Evolutionary conservation across 1,140 invertebrate genomes (phyloP).

Genomic region (Patella vulgata): DNA sequence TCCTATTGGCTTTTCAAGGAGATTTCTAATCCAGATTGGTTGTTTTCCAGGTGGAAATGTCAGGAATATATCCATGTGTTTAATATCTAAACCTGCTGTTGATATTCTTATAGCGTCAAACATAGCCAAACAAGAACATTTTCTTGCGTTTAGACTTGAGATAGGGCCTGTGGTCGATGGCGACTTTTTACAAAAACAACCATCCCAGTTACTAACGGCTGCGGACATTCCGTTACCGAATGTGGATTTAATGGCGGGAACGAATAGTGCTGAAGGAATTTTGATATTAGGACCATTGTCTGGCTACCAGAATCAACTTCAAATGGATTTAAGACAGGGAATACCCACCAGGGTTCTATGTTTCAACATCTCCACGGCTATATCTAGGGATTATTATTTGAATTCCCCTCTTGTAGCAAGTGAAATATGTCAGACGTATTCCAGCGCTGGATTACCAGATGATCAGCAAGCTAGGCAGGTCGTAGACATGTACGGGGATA

Average conservation of each 20-base stretch:
- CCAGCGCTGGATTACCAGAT: not conserved
- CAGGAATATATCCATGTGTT: not conserved
- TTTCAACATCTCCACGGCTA: constrained; percentile 12
- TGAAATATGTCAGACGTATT: constrained; percentile 26
- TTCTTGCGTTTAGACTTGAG: constrained; percentile 12
- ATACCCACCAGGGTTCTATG: constrained; percentile 28
- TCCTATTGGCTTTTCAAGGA: constrained; percentile 12
- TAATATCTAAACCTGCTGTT: not conserved
- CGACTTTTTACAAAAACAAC: constrained; percentile 20
- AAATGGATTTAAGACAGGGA: constrained; percentile 19
- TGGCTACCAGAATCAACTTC: constrained; percentile 14
- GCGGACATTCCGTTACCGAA: constrained; percentile 13
- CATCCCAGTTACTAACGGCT: constrained; percentile 13
- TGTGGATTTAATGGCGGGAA: constrained; percentile 38
- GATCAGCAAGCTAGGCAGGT: constrained; percentile 32
- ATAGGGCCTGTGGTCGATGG: constrained; percentile 38
- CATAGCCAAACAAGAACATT: not conserved
- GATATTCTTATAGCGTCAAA: constrained; percentile 5
- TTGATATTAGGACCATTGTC: constrained; percentile 17
- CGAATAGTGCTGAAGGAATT: constrained; percentile 36
- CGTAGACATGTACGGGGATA: constrained; percentile 35
- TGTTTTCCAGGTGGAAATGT: constrained; percentile 6
- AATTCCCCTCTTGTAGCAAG: constrained; percentile 5
- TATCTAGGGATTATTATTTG: constrained; percentile 21
- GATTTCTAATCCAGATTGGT: constrained; percentile 7